Evolutionary conservation across 1,140 invertebrate genomes (phyloP), one percentile per base, ranked within the genome.

Genomic region (Apis mellifera): DNA sequence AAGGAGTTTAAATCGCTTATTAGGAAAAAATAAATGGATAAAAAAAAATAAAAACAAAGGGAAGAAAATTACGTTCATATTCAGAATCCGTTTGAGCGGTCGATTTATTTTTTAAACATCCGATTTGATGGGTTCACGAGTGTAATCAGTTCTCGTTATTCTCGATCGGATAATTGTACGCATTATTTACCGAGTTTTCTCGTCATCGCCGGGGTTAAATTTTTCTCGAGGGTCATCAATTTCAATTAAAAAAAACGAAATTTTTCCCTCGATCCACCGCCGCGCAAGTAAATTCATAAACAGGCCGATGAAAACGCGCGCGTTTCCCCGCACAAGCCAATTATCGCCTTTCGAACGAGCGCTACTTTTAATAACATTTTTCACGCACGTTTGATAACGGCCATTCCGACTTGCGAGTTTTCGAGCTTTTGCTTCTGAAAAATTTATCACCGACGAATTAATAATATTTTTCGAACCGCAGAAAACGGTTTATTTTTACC

Each of bases 171-270:
- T 68, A 78, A 78, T 78, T 70, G 65, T 32, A n/a, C 66, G 65
- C 75, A 55, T 52, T 77, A 68, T 77, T 77, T 42, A 52, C 62
- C 21, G 54, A 17, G 57, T 12, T 68, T 78, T 70, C 54, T 78
- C 65, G 55, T 52, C n/a, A n/a, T n/a, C 65, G n/a, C 54, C 42
- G 32, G 42, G 17, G 11, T 54, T 19, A 48, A 57, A 78, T 70
- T 78, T 55, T 78, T 32, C 76, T 48, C 76, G 66, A 57, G 52
- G 65, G 76, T 55, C 76, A 70, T 78, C 68, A 65, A 64, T 78
- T 70, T 70, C 66, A 65, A 78, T 78, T 70, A 70, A 59, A 42
- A 42, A 78, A 57, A 55, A 70, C 76, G 66, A 23, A 26, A 42
- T 42, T 66, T 70, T 78, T 23, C 19, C 65, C 59, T 12, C 32